Percentiles rank a stretch among this genome's conserved stretches.
Evolutionary conservation across 2,888 invertebrate species (phyloP).

Genomic region (Chloroclystis v-ata): DNA sequence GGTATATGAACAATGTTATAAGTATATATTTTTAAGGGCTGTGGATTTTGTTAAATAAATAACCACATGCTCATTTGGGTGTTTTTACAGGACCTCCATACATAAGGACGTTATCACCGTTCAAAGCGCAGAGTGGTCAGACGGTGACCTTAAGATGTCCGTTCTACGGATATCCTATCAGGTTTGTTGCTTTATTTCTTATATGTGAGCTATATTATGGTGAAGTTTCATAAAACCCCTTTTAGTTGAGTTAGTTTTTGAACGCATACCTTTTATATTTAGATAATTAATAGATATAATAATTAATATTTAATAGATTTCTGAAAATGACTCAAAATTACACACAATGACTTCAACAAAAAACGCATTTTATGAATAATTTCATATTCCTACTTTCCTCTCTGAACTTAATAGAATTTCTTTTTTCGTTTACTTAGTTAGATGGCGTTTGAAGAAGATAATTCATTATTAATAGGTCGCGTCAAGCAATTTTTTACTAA

Average conservation of each 20-base stretch:
- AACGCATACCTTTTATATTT: too few relatives aligned
- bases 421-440: conserved; percentile 8
- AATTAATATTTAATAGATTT: too few relatives aligned
- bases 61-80: too few relatives aligned
- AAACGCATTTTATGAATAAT: conserved; percentile 7
- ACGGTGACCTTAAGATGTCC: conserved; percentile 87
- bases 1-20: too few relatives aligned
- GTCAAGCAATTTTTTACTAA: neutral
- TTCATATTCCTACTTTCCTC: conserved; percentile 4
- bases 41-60: too few relatives aligned
- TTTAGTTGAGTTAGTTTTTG: too few relatives aligned
- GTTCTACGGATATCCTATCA: conserved; percentile 90
- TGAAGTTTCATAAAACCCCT: too few relatives aligned
- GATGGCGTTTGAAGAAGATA: conserved; percentile 5
- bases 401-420: conserved; percentile 5
- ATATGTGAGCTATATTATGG: too few relatives aligned
- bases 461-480: neutral
- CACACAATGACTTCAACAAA: neutral
- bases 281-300: too few relatives aligned
- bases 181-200: conserved; percentile 42
- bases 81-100: conserved; percentile 82
- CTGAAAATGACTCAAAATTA: too few relatives aligned
- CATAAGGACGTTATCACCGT: conserved; percentile 84
- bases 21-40: too few relatives aligned
- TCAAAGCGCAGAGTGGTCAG: conserved; percentile 88